Evolutionary conservation across 2,113 vertebrate genomes (phyloP).

Genomic region (Gobio gobio): DNA sequence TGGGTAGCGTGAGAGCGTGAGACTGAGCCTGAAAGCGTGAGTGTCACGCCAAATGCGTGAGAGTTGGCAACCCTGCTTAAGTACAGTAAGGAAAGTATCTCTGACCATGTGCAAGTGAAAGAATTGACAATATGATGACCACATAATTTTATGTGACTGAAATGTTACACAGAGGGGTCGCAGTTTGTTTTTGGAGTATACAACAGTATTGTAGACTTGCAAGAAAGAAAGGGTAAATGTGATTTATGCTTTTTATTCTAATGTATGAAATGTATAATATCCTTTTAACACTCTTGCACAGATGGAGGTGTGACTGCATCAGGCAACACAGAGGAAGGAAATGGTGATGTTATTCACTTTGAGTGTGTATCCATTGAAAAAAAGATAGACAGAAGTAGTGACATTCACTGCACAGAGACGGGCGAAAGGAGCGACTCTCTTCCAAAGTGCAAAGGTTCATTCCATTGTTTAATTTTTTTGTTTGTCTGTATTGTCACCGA

Average conservation of each 20-base stretch:
- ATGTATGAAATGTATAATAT: background rate
- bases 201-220: too few relatives aligned
- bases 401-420: constrained; percentile 63
- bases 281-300: background rate
- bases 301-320: constrained; percentile 36
- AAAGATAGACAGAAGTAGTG: background rate
- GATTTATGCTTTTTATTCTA: background rate
- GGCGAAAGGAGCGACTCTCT: constrained; percentile 51
- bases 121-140: too few relatives aligned
- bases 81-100: too few relatives aligned
- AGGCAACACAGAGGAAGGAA: constrained; percentile 64
- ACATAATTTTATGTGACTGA: too few relatives aligned
- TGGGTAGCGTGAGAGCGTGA: too few relatives aligned
- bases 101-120: too few relatives aligned
- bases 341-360: constrained; percentile 67
- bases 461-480: background rate
- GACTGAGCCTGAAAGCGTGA: too few relatives aligned
- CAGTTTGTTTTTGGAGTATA: too few relatives aligned
- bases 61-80: too few relatives aligned
- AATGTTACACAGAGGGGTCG: too few relatives aligned
- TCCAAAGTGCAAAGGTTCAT: constrained; percentile 67
- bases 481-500: background rate
- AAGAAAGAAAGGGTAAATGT: constrained; percentile 67
- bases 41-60: too few relatives aligned
- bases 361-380: constrained; percentile 55